phyloP scores from a whole-genome alignment of 2,888 invertebrate species.

The Tenthredo notha region DNA sequence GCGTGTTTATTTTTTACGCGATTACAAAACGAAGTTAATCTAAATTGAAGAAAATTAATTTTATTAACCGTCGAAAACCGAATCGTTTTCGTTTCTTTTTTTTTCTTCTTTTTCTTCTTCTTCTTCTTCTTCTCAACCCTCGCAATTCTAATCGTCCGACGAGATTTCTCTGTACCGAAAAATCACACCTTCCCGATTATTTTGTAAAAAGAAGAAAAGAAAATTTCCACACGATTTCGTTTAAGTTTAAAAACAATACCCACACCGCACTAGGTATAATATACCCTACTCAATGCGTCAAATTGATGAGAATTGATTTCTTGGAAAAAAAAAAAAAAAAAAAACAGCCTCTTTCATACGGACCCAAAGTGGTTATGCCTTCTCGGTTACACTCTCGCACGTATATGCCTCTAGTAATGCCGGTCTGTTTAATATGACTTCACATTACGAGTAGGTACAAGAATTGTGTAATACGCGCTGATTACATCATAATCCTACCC shows the following conservation, averaged over 20 bases:
- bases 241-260: background rate
- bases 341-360: background rate
- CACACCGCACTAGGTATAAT: background rate
- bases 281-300: background rate
- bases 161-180: background rate
- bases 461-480: conserved; percentile 51
- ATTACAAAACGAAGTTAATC: conserved; percentile 78
- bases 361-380: background rate
- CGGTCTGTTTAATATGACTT: conserved; percentile 43
- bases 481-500: conserved; percentile 52
- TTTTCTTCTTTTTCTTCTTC: background rate
- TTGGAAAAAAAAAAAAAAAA: no score
- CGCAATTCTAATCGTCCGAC: background rate
- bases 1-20: conserved; percentile 74
- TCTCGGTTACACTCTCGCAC: background rate
- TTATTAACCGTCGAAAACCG: conserved; percentile 69
- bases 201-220: background rate
- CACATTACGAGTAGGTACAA: conserved; percentile 45
- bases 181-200: background rate
- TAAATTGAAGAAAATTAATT: conserved; percentile 79
- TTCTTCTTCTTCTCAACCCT: background rate
- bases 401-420: background rate
- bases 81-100: background rate
- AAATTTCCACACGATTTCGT: background rate
- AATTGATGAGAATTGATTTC: conserved; percentile 1